These are phyloP conservation scores for Suricata suricatta DNA, from an alignment of 2,113 vertebrate genomes.

Conservation along the genomic window DNA sequence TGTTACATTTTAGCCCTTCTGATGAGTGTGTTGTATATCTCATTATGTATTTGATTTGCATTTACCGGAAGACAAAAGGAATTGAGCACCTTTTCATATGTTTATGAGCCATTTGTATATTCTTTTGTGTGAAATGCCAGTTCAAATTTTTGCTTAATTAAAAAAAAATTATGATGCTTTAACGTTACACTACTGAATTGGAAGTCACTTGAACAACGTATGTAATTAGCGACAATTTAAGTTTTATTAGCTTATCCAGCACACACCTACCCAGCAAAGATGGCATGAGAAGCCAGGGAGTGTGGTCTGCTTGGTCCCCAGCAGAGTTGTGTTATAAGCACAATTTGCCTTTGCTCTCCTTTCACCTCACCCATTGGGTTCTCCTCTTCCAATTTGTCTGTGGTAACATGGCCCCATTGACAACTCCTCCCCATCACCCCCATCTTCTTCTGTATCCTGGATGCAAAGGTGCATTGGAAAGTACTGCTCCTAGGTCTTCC, in stretches of 20 bases:
- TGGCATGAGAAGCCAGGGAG: not conserved
- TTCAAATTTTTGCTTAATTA: not conserved
- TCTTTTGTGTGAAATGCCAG: not conserved
- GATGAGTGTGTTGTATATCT: not conserved
- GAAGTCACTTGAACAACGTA: not conserved
- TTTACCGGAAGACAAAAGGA: not conserved
- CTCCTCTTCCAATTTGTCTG: not conserved
- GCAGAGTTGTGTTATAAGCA: not conserved
- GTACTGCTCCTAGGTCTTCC: not conserved
- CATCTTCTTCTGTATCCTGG: not conserved
- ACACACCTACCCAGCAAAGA: not conserved
- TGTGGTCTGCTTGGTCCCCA: not conserved
- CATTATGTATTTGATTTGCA: not conserved
- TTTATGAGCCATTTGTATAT: not conserved
- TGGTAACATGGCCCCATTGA: not conserved
- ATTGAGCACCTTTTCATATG: not conserved
- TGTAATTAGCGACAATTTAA: not conserved
- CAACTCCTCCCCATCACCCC: accelerated
- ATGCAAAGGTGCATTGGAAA: not conserved
- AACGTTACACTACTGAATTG: not conserved
- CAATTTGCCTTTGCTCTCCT: not conserved
- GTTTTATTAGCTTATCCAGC: not conserved
- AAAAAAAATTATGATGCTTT: not conserved
- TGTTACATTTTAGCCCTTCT: not conserved
- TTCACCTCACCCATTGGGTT: not conserved